A percentile compares a stretch with the other conserved stretches of the same genome.
Evolutionary conservation across 2,113 vertebrate species (phyloP).

Genomic region (Uria lomvia): DNA sequence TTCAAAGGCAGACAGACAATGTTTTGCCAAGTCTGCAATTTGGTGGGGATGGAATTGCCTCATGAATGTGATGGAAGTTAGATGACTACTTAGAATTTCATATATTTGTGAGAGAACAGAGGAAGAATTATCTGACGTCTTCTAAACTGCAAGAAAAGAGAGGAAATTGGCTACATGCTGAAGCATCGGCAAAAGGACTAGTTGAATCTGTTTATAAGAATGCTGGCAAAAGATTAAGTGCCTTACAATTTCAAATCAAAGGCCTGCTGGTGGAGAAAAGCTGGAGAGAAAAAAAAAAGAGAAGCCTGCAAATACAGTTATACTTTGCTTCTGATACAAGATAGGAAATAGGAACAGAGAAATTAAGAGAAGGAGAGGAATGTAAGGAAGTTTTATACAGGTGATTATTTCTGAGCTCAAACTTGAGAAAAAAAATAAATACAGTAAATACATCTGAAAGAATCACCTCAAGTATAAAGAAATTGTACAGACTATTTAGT

Average conservation of each 20-base stretch:
- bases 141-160: conserved; percentile 37
- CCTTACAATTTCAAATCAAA: conserved; percentile 60
- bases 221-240: conserved; percentile 43
- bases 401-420: background rate
- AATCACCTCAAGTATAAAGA: background rate
- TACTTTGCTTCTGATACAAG: background rate
- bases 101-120: conserved; percentile 46
- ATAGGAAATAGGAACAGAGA: background rate
- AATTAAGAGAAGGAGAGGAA: background rate
- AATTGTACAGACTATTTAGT: background rate
- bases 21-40: conserved; percentile 62
- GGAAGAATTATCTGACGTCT: conserved; percentile 48
- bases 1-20: conserved; percentile 37
- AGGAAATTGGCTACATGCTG: conserved; percentile 39
- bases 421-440: background rate
- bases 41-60: conserved; percentile 37
- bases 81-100: conserved; percentile 58
- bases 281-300: background rate
- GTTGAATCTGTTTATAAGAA: conserved; percentile 49
- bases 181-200: conserved; percentile 30
- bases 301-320: conserved; percentile 34
- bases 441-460: background rate
- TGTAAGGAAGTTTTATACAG: background rate
- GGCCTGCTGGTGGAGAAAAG: conserved; percentile 7
- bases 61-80: conserved; percentile 52